These are phyloP conservation scores for Mactra quadrangularis DNA, from an alignment of 1,140 invertebrate species.

Conservation along the genomic window DNA sequence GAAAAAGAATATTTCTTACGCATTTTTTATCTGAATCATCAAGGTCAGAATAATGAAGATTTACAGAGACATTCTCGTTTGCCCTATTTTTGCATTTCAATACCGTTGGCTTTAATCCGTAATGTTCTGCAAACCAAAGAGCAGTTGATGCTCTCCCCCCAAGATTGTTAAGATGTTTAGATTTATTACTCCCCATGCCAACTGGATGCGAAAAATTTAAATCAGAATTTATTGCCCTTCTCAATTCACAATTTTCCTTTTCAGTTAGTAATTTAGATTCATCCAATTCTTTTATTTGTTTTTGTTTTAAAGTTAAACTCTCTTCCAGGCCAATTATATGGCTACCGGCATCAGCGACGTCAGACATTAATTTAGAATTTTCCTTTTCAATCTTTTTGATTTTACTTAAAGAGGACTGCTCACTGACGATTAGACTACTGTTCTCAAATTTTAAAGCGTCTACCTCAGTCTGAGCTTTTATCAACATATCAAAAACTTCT, in stretches of 20 bases:
- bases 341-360: background rate
- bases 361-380: background rate
- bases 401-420: background rate
- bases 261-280: background rate
- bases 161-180: too few species aligned
- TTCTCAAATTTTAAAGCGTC: background rate
- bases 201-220: background rate
- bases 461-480: background rate
- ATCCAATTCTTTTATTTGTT: background rate
- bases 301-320: background rate
- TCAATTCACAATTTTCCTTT: background rate
- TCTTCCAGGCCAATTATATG: background rate
- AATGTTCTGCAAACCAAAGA: background rate
- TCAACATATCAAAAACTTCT: conserved; percentile 3
- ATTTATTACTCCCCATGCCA: background rate
- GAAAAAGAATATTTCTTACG: conserved; percentile 1
- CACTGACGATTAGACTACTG: background rate
- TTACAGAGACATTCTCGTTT: background rate
- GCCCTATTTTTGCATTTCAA: background rate
- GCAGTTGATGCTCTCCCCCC: background rate
- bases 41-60: background rate
- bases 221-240: background rate
- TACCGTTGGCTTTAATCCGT: background rate
- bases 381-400: background rate
- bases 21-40: background rate